Evolutionary conservation across 2,888 invertebrate species (phyloP).

Genomic region (Phorcus lineatus): DNA sequence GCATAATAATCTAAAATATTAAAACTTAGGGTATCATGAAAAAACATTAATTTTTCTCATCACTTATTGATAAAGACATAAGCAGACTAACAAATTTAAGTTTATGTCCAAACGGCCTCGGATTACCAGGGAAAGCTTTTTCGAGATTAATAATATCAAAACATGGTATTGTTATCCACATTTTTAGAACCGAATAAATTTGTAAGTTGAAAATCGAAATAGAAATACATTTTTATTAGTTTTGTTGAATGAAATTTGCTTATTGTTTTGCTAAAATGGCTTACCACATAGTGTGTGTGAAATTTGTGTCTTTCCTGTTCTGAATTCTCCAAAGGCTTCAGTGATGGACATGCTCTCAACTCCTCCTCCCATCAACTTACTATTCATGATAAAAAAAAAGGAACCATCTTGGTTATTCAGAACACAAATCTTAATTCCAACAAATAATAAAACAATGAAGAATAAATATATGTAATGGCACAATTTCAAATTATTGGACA

Average conservation of each 20-base stretch:
- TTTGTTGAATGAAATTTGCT: no score
- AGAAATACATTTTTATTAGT: no score
- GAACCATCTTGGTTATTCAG: neutral
- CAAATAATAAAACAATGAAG: slow-evolving; percentile 2
- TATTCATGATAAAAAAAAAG: slow-evolving; percentile 65
- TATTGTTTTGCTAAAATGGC: neutral
- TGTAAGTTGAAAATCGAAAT: no score
- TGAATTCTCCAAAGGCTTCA: slow-evolving; percentile 88
- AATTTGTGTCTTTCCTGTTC: slow-evolving; percentile 88
- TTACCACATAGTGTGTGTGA: slow-evolving; percentile 85
- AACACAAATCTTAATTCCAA: neutral
- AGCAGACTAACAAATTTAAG: neutral
- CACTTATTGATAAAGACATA: neutral
- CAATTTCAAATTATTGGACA: neutral
- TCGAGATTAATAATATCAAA: no score
- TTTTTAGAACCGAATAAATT: no score
- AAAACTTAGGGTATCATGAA: no score
- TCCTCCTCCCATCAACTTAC: slow-evolving; percentile 86
- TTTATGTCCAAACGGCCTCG: no score
- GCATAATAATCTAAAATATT: no score
- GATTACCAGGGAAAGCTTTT: no score
- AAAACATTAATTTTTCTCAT: neutral
- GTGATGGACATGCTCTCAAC: slow-evolving; percentile 90
- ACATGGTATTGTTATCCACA: no score
- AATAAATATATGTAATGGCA: neutral